Evolutionary conservation across 2,888 invertebrate genomes (phyloP).

Genomic region (Hirtodrosophila confusa): DNA sequence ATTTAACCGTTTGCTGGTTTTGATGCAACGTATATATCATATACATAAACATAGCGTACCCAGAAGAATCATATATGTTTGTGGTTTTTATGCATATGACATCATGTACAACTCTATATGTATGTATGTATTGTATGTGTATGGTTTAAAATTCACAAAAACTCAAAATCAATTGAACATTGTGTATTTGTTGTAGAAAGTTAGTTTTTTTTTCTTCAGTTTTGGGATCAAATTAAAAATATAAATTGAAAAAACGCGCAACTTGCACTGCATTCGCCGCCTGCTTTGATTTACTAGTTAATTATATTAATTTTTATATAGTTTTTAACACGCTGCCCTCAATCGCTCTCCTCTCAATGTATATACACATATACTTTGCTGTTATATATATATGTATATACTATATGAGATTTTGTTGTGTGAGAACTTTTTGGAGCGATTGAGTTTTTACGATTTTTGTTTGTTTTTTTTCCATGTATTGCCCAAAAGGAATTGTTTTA

Average conservation of each 20-base stretch:
- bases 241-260: conserved; percentile 40
- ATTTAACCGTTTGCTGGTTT: conserved; percentile 30
- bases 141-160: conserved; percentile 19
- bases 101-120: conserved; percentile 13
- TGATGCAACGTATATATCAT: conserved; percentile 1
- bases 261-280: conserved; percentile 65
- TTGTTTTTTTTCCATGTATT: conserved; percentile 22
- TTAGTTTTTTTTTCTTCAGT: neutral
- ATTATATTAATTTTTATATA: conserved; percentile 30
- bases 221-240: conserved; percentile 26
- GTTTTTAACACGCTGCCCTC: conserved; percentile 25
- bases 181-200: neutral
- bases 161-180: conserved; percentile 59
- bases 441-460: neutral
- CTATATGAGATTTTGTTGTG: too few species aligned
- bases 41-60: conserved; percentile 32
- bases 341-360: conserved; percentile 10
- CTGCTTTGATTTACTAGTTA: conserved; percentile 60
- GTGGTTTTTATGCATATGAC: conserved; percentile 10
- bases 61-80: conserved; percentile 23
- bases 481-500: conserved; percentile 38
- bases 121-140: conserved; percentile 5
- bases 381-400: neutral
- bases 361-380: neutral
- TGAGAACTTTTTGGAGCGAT: conserved; percentile 6